Evolutionary conservation across 2,888 invertebrate genomes (phyloP).

Genomic region (Blastobasis lacticolella): DNA sequence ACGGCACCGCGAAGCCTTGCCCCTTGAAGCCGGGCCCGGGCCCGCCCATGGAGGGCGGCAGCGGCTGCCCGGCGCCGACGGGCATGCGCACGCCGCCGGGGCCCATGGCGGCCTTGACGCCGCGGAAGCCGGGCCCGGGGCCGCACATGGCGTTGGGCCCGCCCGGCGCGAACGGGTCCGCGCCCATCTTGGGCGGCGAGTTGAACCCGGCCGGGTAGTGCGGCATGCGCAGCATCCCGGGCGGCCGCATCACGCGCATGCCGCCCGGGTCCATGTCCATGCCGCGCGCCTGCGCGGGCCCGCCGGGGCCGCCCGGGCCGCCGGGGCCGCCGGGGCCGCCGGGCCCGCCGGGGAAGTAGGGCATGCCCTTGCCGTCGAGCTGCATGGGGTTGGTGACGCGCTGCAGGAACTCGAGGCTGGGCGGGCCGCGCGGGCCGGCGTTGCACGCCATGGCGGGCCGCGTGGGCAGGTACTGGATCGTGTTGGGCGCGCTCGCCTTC

Average conservation of each 20-base stretch:
- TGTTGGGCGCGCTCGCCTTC: constrained; percentile 97
- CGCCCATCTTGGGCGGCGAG: constrained; percentile 61
- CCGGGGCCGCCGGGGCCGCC: constrained; percentile 58
- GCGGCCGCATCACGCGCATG: constrained; percentile 63
- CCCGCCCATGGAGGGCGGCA: constrained; percentile 86
- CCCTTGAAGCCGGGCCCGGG: constrained; percentile 80
- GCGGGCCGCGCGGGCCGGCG: constrained; percentile 84
- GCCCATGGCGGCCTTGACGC: constrained; percentile 52
- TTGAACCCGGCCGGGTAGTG: constrained; percentile 63
- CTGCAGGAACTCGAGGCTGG: constrained; percentile 91
- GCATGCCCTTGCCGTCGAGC: constrained; percentile 79
- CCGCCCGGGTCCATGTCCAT: constrained; percentile 64
- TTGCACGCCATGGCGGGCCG: constrained; percentile 88
- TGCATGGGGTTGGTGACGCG: constrained; percentile 90
- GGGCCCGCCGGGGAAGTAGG: constrained; percentile 77
- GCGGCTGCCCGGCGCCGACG: constrained; percentile 76
- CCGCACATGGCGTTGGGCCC: constrained; percentile 47
- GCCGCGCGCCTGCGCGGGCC: constrained; percentile 43
- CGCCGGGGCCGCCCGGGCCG: constrained; percentile 19
- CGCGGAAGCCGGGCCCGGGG: constrained; percentile 46
- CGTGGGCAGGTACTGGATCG: constrained; percentile 97
- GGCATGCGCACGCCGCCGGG: constrained; percentile 44
- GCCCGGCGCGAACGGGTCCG: constrained; percentile 45
- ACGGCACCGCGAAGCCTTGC: constrained; percentile 87
- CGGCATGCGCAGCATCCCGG: constrained; percentile 60